A percentile compares a stretch with the other conserved stretches of the same genome.
These are phyloP conservation scores for Eupleurogrammus muticus DNA, from an alignment of 2,797 vertebrate genomes.

Conservation along the genomic window DNA sequence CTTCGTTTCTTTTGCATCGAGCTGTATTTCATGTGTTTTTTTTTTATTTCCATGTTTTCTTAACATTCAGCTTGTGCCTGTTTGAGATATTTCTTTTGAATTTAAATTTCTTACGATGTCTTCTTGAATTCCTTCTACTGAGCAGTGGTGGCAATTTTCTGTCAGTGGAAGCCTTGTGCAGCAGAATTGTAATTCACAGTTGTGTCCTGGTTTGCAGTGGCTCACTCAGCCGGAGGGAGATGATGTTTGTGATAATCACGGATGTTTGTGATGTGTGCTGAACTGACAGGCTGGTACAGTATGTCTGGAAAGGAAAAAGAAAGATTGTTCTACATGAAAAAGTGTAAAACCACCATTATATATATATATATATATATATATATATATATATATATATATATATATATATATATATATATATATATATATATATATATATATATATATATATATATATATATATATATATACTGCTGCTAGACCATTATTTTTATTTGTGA, in stretches of 20 bases:
- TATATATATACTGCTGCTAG: too few species aligned
- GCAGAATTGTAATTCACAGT: constrained; percentile 14
- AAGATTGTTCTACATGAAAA: constrained; percentile 1
- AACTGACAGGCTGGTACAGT: constrained; percentile 36
- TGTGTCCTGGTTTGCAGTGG: constrained; percentile 23
- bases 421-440: too few species aligned
- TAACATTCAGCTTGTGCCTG: neutral
- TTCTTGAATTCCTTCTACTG: neutral
- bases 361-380: too few species aligned
- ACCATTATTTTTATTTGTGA: too few species aligned
- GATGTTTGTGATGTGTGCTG: constrained; percentile 29
- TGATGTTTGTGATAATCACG: constrained; percentile 22
- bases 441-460: too few species aligned
- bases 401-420: too few species aligned
- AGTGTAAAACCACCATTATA: too few species aligned
- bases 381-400: too few species aligned
- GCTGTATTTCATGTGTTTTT: neutral
- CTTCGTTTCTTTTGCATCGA: neutral
- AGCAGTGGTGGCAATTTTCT: constrained; percentile 1
- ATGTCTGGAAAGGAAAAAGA: constrained; percentile 7
- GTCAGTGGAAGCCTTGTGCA: constrained; percentile 6
- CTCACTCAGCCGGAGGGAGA: constrained; percentile 3
- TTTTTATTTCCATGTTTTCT: neutral
- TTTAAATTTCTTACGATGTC: neutral
- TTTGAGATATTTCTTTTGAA: neutral